Conservation (phyloP, 2,113 vertebrate species). For the Tetraodon nigroviridis region DNA sequence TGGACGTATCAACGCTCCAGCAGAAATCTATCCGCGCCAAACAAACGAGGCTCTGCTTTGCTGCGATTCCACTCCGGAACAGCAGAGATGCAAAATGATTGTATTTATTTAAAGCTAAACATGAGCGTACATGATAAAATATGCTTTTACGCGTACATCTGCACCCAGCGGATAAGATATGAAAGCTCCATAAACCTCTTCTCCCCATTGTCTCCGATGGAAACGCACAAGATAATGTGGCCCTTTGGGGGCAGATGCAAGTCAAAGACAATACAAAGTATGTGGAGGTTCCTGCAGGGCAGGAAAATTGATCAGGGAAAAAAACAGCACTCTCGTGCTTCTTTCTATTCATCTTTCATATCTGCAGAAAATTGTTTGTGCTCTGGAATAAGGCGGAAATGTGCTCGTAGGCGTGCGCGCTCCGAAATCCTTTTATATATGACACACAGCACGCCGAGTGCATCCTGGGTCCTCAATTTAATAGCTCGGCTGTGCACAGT, state of each 20-base stretch:
- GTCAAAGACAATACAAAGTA: constrained; percentile 31
- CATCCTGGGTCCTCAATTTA: constrained; percentile 25
- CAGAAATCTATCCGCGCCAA: constrained; percentile 19
- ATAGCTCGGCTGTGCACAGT: constrained; percentile 19
- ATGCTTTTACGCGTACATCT: constrained; percentile 46
- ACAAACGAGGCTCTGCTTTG: constrained; percentile 1
- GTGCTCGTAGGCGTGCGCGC: constrained; percentile 11
- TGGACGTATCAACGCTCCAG: constrained; percentile 22
- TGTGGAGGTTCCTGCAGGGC: constrained; percentile 26
- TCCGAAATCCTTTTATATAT: constrained; percentile 29
- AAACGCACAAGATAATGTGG: constrained; percentile 53
- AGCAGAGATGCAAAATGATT: constrained; percentile 15
- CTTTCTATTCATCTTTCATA: constrained; percentile 29
- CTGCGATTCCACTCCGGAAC: constrained; percentile 20
- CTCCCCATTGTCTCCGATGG: constrained; percentile 33
- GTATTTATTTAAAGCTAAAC: constrained; percentile 39
- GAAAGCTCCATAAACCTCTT: constrained; percentile 37
- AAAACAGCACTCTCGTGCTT: constrained; percentile 18
- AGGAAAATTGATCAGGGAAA: constrained; percentile 42
- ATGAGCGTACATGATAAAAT: constrained; percentile 37
- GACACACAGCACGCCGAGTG: constrained; percentile 30
- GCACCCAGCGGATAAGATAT: constrained; percentile 40
- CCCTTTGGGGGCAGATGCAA: constrained; percentile 33
- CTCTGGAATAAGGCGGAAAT: constrained; percentile 19
- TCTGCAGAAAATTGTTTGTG: constrained; percentile 17